phyloP scores from a whole-genome alignment of 1,140 invertebrate genomes.

The Scaptomyza hsui region DNA sequence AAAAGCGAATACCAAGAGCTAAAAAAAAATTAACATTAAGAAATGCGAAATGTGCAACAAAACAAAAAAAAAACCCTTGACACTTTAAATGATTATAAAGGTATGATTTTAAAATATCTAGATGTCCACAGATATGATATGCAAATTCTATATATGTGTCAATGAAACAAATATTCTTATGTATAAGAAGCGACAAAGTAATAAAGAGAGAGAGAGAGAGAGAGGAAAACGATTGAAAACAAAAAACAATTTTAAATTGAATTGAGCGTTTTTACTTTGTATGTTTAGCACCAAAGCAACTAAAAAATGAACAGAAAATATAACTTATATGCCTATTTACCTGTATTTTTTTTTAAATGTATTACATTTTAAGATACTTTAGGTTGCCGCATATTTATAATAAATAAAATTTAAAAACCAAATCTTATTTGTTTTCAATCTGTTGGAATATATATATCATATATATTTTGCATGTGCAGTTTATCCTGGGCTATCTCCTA shows the following conservation, averaged over 20 bases:
- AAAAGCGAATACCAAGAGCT: neutral
- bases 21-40: neutral
- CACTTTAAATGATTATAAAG: no score
- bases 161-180: neutral
- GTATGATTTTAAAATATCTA: neutral
- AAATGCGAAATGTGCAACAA: no score
- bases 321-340: neutral
- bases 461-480: no score
- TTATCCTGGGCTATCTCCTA: no score
- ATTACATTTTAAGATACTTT: no score
- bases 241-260: neutral
- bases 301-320: neutral
- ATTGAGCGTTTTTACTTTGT: neutral
- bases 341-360: no score
- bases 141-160: neutral
- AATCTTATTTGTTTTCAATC: no score
- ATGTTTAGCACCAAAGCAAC: conserved; percentile 21
- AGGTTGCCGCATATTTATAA: no score
- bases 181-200: neutral
- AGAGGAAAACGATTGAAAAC: neutral
- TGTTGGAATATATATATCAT: no score
- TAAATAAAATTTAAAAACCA: no score
- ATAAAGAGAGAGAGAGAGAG: neutral
- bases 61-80: no score
- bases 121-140: neutral